These are phyloP conservation scores for Borostomias antarcticus DNA, from an alignment of 2,797 vertebrate genomes.

Conservation along the genomic window DNA sequence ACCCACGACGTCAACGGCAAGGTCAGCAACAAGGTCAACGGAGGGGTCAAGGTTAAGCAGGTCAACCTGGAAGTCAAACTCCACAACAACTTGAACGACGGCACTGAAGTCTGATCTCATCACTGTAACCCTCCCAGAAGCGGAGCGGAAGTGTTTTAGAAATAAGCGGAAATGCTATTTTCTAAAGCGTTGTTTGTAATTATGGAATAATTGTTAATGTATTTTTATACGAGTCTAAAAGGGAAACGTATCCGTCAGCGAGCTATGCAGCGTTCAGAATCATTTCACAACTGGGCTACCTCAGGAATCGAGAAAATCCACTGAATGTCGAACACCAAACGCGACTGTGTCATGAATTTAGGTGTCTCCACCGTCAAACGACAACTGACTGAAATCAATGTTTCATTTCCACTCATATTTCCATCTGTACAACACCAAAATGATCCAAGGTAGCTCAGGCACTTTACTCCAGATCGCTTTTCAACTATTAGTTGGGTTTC, in stretches of 20 bases:
- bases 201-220: conserved; percentile 68
- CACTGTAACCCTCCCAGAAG: background rate
- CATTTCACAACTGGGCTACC: conserved; percentile 78
- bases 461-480: conserved; percentile 51
- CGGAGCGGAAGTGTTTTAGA: conserved; percentile 35
- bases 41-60: conserved; percentile 80
- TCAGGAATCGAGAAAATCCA: conserved; percentile 61
- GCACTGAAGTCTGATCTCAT: conserved; percentile 87
- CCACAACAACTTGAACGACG: conserved; percentile 91
- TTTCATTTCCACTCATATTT: background rate
- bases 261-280: conserved; percentile 60
- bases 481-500: conserved; percentile 31
- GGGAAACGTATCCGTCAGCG: conserved; percentile 54
- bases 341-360: conserved; percentile 20
- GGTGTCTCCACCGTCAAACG: conserved; percentile 13
- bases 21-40: conserved; percentile 61
- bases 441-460: conserved; percentile 73
- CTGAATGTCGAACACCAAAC: conserved; percentile 21
- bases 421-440: conserved; percentile 15
- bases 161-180: conserved; percentile 64
- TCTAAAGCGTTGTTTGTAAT: conserved; percentile 75
- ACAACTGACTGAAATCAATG: background rate
- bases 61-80: conserved; percentile 92
- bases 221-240: conserved; percentile 82
- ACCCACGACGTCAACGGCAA: conserved; percentile 54